These are phyloP conservation scores for Arenaria interpres DNA, from an alignment of 2,113 vertebrate genomes.

Conservation along the genomic window DNA sequence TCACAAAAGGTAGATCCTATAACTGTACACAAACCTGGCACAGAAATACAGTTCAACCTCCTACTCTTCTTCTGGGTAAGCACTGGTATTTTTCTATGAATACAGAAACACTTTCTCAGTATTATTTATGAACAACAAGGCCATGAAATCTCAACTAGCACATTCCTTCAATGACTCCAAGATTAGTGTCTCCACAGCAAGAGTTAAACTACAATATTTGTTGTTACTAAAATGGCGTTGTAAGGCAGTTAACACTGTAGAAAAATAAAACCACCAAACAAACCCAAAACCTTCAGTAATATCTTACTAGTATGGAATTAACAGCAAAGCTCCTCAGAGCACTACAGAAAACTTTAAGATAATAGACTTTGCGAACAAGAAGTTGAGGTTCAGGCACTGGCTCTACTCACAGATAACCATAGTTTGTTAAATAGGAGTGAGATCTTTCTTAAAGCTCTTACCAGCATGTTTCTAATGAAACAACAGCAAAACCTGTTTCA, in stretches of 20 bases:
- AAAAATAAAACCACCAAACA: neutral
- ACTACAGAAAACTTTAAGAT: neutral
- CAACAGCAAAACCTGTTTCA: neutral
- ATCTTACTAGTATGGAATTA: neutral
- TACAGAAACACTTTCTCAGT: neutral
- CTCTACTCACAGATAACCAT: neutral
- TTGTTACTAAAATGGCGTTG: neutral
- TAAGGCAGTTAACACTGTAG: neutral
- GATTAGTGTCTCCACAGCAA: neutral
- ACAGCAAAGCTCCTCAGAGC: neutral
- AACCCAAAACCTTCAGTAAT: neutral
- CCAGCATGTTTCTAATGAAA: neutral
- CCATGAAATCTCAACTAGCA: neutral
- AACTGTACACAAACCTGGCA: neutral
- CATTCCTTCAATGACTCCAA: neutral
- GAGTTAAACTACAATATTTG: neutral
- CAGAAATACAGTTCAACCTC: neutral
- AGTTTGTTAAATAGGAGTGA: neutral
- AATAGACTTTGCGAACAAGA: neutral
- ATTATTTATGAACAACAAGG: neutral
- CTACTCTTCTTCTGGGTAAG: neutral
- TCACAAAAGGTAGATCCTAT: neutral
- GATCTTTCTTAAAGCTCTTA: neutral
- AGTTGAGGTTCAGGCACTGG: neutral
- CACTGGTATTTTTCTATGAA: neutral